Evolutionary conservation across 2,888 invertebrate species (phyloP).

Genomic region (Plutella xylostella): DNA sequence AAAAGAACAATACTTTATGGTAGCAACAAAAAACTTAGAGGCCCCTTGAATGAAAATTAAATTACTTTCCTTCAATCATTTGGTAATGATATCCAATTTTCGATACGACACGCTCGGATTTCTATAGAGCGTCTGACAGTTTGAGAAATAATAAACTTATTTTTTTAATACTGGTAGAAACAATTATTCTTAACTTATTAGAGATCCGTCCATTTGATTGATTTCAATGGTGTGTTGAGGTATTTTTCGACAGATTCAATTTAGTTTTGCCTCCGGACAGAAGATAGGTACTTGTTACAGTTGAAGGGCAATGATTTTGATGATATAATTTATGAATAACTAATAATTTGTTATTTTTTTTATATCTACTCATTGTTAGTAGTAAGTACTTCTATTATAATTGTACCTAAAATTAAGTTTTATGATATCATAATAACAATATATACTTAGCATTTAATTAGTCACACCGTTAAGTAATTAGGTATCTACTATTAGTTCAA

Average conservation of each 20-base stretch:
- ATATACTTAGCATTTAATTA: no score
- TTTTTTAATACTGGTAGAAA: conserved; percentile 46
- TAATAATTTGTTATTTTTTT: no score
- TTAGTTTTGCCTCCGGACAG: not conserved
- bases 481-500: no score
- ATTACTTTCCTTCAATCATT: conserved; percentile 3
- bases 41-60: not conserved
- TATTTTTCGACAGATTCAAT: conserved; percentile 4
- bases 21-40: not conserved
- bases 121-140: conserved; percentile 62
- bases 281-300: not conserved
- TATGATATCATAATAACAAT: no score
- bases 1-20: not conserved
- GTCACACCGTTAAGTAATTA: no score
- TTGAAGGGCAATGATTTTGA: no score
- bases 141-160: conserved; percentile 53
- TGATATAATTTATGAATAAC: no score
- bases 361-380: no score
- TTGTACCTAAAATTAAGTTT: no score
- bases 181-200: conserved; percentile 28
- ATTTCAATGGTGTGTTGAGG: not conserved
- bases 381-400: no score
- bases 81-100: conserved; percentile 56
- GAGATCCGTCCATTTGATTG: not conserved
- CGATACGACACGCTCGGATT: conserved; percentile 63